Evolutionary conservation across 2,113 vertebrate species (phyloP).

Genomic region (Pheucticus melanocephalus): DNA sequence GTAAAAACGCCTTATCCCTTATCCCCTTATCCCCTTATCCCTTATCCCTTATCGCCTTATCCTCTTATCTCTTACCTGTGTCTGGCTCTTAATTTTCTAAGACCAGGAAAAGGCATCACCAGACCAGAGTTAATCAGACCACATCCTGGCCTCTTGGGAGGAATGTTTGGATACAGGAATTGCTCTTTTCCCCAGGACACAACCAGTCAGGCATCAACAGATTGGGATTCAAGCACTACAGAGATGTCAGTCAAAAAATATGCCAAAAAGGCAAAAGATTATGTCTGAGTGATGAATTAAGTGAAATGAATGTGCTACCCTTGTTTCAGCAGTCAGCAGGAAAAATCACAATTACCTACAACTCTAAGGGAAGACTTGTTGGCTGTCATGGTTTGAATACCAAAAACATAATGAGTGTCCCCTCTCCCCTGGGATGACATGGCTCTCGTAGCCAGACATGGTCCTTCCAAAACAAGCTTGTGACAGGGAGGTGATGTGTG

Average conservation of each 20-base stretch:
- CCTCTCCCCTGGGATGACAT: accelerated
- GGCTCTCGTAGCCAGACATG: background rate
- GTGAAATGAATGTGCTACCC: background rate
- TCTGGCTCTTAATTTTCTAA: background rate
- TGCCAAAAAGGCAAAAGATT: background rate
- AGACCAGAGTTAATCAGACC: background rate
- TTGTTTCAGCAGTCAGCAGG: background rate
- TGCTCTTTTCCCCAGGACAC: background rate
- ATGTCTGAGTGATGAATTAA: background rate
- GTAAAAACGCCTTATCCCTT: background rate
- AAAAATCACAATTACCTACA: background rate
- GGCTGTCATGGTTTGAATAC: background rate
- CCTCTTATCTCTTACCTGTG: background rate
- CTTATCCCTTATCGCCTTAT: no score
- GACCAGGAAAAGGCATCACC: background rate
- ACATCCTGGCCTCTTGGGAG: background rate
- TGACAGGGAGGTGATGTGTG: background rate
- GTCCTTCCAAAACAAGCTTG: background rate
- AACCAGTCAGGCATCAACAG: background rate
- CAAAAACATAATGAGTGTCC: background rate
- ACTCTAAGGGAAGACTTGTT: background rate
- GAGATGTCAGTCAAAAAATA: background rate
- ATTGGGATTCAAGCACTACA: background rate
- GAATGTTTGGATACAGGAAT: background rate
- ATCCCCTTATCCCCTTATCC: no score